Evolutionary conservation across 2,113 vertebrate genomes (phyloP), one percentile per base, ranked within the genome.

Genomic region (Oxyura jamaicensis): DNA sequence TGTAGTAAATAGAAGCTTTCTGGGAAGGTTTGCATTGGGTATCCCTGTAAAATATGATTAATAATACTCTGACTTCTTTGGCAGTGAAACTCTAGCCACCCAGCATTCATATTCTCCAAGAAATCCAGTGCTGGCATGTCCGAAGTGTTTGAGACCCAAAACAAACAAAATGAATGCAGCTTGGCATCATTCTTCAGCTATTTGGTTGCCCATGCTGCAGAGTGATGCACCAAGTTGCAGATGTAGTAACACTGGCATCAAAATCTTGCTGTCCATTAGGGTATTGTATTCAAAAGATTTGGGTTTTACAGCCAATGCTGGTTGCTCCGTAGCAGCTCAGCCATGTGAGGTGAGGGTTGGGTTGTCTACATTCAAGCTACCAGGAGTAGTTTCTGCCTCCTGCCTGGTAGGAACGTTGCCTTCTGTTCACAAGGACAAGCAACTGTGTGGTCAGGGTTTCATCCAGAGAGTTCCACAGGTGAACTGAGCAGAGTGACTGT

Each of bases 1-100:
- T 20, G 4, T 85, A 93, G 84, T 91, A 87, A 93, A 94, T 9
- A 79, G 48, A 56, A 93, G 82, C 95, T 91, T 96, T 91, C 53
- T 79, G 95, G 31, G 78, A 87, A 95, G 66, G n/a, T 94, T 90
- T 94, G 26, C 87, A 18, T 68, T 87, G 88, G 33, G 33, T 76
- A 82, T 90, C 29, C 44, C 29, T 83, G 53, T 91, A 33, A 83
- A 60, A 56, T 65, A 48, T 87, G 46, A 42, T 88, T 74, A 78
- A 75, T 74, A 78, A 75, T 78, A 14, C 31, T 90, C n/a, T 83
- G 76, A 67, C 33, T 92, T 53, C 15, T 17, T 65, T 28, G 8
- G 50, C 73, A 92, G 65, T 3, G 2, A 62, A 83, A n/a, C 42
- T 89, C 33, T 84, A 84, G 8, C 52, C 78, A 56, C 22, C 42